Evolutionary conservation across 2,797 vertebrate species (phyloP).

Genomic region (Sandelia bainsii): DNA sequence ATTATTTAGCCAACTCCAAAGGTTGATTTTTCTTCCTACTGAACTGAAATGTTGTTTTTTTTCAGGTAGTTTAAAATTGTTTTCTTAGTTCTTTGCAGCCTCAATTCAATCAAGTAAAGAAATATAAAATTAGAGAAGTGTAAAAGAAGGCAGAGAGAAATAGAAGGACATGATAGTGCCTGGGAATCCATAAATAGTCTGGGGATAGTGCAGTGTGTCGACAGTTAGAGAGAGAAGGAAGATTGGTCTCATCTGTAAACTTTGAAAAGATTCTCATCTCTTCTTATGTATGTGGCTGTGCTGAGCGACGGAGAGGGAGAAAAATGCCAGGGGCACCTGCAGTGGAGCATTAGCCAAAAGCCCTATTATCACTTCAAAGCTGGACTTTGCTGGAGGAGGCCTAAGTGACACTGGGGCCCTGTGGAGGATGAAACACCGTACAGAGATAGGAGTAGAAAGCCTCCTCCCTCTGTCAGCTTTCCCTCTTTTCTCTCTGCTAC

Average conservation of each 20-base stretch:
- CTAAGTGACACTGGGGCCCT: slow-evolving; percentile 69
- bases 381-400: slow-evolving; percentile 67
- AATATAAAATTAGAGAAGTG: slow-evolving; percentile 24
- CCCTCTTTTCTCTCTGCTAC: slow-evolving; percentile 36
- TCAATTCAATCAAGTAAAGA: slow-evolving; percentile 50
- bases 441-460: slow-evolving; percentile 63
- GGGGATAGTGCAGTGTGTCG: slow-evolving; percentile 56
- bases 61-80: slow-evolving; percentile 27
- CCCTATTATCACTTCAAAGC: slow-evolving; percentile 86
- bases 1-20: slow-evolving; percentile 1
- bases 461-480: slow-evolving; percentile 48
- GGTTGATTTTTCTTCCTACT: slow-evolving; percentile 25
- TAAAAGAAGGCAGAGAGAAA: slow-evolving; percentile 58
- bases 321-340: slow-evolving; percentile 74
- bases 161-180: slow-evolving; percentile 47
- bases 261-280: slow-evolving; percentile 75
- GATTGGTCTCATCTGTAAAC: slow-evolving; percentile 69
- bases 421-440: slow-evolving; percentile 70
- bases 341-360: slow-evolving; percentile 76
- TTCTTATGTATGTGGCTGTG: slow-evolving; percentile 66
- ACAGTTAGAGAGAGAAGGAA: slow-evolving; percentile 61
- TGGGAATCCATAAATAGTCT: slow-evolving; percentile 58
- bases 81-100: slow-evolving; percentile 15
- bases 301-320: slow-evolving; percentile 57
- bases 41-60: too few relatives aligned